phyloP scores from a whole-genome alignment of 2,888 invertebrate genomes.

The Dione juno region DNA sequence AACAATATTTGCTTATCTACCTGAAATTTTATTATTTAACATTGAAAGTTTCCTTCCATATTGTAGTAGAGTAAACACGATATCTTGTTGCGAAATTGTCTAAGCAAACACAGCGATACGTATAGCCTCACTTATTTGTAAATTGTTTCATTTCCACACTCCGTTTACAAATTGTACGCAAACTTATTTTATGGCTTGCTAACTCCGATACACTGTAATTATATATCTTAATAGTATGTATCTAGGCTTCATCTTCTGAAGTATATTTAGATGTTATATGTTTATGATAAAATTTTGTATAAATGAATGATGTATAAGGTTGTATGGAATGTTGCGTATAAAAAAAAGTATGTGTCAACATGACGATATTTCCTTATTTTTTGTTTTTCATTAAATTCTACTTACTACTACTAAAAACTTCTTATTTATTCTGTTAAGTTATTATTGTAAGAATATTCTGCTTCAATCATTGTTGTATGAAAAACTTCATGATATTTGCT shows the following conservation, averaged over 20 bases:
- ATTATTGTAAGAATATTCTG: too few species aligned
- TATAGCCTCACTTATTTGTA: slow-evolving; percentile 17
- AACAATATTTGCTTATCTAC: background rate
- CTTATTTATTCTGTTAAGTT: too few species aligned
- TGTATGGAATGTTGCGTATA: background rate
- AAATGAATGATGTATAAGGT: too few species aligned
- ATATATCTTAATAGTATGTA: slow-evolving; percentile 23
- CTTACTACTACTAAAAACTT: too few species aligned
- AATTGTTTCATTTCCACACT: slow-evolving; percentile 25
- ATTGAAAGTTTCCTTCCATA: slow-evolving; percentile 1
- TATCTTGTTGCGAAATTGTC: background rate
- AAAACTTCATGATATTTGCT: too few species aligned
- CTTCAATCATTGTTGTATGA: too few species aligned
- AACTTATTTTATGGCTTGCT: slow-evolving; percentile 27
- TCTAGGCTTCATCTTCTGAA: slow-evolving; percentile 25
- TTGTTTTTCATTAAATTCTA: too few species aligned
- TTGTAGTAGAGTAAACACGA: background rate
- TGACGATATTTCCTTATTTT: too few species aligned
- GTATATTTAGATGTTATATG: slow-evolving; percentile 3
- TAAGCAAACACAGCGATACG: slow-evolving; percentile 1
- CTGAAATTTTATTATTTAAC: background rate
- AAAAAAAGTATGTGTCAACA: too few species aligned
- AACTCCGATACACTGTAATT: slow-evolving; percentile 36
- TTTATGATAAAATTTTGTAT: background rate
- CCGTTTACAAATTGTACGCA: slow-evolving; percentile 12